Evolutionary conservation across 2,888 invertebrate species (phyloP), one percentile per base, ranked within the genome.

Genomic region (Cataglyphis altisquamis): DNA sequence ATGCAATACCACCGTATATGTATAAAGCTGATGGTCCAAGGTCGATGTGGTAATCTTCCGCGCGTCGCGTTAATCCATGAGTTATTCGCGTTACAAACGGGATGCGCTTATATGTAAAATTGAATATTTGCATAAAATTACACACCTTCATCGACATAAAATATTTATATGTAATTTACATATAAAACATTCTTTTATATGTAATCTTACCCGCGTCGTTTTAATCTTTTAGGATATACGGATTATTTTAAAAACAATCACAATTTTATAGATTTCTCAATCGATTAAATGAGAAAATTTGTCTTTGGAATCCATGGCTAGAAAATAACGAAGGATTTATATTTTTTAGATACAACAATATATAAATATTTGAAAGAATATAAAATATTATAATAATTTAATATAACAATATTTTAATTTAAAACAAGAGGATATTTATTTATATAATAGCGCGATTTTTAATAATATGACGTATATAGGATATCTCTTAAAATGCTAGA

Each of bases 1-100:
- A 88, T 89, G 90, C 90, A 86, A 92, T 90, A 89, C 90, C 91
- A 92, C 94, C 94, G 94, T 93, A 94, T 93, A 94, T 92, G 94
- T 93, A 93, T 93, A 93, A 93, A 91, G 90, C 86, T 89, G 91
- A 93, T 93, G 93, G 92, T 88, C 92, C 93, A 93, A 93, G 93
- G 93, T 87, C 85, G 89, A 89, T 92, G 90, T 91, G 87, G 91
- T 87, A 92, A 92, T 88, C 87, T 83, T 60, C 29, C 84, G 68
- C 82, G 77, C 81, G 75, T 64, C 80, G 75, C 62, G 82, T 67
- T 72, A 82, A 70, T 72, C 72, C 83, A 60, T 18, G 63, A 57
- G 32, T 63, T 75, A 68, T 55, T 73, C 29, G 48, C 78, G 45
- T 48, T 66, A 55, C 39, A 39, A 77, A 39, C n/a, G 67, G 32